phyloP scores from a whole-genome alignment of 1,140 invertebrate genomes.

The Psilanteris sp. region DNA sequence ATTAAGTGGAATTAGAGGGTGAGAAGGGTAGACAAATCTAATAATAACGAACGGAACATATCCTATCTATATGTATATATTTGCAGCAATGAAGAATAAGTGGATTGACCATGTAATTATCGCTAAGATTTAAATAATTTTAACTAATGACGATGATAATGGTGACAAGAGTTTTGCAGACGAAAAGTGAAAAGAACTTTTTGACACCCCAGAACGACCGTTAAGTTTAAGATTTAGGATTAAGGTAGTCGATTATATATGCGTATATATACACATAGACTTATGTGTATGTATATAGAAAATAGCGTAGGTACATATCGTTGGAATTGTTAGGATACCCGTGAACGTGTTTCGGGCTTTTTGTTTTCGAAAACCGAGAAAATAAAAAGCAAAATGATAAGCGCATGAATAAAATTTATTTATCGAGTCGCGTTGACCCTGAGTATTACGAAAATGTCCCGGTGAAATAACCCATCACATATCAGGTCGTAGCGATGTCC shows the following conservation, averaged over 20 bases:
- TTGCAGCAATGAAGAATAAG: constrained; percentile 67
- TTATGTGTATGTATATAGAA: constrained; percentile 20
- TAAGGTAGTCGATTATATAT: constrained; percentile 34
- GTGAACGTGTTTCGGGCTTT: constrained; percentile 68
- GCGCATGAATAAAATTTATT: neutral
- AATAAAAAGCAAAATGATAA: neutral
- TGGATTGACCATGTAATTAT: constrained; percentile 72
- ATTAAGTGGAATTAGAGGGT: constrained; percentile 6
- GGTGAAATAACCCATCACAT: constrained; percentile 75
- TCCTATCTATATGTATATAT: constrained; percentile 79
- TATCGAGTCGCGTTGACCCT: constrained; percentile 48
- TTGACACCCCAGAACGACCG: constrained; percentile 10
- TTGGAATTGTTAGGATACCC: constrained; percentile 72
- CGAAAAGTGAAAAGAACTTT: constrained; percentile 3
- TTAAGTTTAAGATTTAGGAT: constrained; percentile 66
- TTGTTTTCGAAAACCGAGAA: too few species aligned
- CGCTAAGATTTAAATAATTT: constrained; percentile 62
- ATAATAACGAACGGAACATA: constrained; percentile 74
- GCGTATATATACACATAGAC: constrained; percentile 13
- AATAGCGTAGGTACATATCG: constrained; percentile 73
- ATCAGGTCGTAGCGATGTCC: constrained; percentile 76
- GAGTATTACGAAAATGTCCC: constrained; percentile 72
- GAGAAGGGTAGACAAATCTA: constrained; percentile 61
- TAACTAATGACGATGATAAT: constrained; percentile 41
- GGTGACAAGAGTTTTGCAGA: constrained; percentile 43